Percentiles rank a stretch among this genome's conserved stretches.
phyloP scores from a whole-genome alignment of 2,888 invertebrate species.

The Caradrina kadenii region DNA sequence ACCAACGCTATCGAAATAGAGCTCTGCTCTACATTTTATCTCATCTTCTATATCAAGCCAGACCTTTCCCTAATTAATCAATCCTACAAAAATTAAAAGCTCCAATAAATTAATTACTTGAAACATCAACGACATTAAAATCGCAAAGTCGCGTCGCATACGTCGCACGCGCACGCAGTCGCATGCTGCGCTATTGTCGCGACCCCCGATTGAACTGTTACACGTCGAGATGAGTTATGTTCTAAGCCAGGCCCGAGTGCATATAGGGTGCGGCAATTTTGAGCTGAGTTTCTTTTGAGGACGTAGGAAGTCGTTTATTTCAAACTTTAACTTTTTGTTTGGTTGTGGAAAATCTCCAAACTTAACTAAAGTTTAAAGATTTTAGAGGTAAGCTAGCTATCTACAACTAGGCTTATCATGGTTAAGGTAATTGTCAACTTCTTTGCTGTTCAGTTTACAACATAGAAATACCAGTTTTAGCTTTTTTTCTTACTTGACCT shows the following conservation, averaged over 20 bases:
- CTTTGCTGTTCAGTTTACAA: too few species aligned
- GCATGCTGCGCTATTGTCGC: conserved; percentile 85
- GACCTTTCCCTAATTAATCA: conserved; percentile 21
- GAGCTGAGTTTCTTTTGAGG: too few species aligned
- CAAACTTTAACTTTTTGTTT: too few species aligned
- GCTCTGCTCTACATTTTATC: neutral
- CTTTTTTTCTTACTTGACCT: too few species aligned
- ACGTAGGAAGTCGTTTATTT: too few species aligned
- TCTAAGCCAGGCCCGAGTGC: conserved; percentile 62
- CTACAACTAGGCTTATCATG: too few species aligned
- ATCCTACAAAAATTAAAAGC: conserved; percentile 16
- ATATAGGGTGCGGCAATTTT: conserved; percentile 69
- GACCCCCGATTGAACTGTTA: conserved; percentile 88
- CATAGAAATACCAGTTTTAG: too few species aligned
- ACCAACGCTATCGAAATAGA: neutral
- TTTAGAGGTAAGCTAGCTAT: too few species aligned
- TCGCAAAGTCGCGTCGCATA: conserved; percentile 60
- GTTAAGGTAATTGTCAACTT: too few species aligned
- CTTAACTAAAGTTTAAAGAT: too few species aligned
- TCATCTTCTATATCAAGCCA: neutral
- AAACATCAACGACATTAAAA: conserved; percentile 65
- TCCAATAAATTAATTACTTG: conserved; percentile 56
- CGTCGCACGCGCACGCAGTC: conserved; percentile 75
- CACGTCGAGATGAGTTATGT: conserved; percentile 87
- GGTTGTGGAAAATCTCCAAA: too few species aligned